phyloP scores from a whole-genome alignment of 2,113 vertebrate genomes.

The Hyperoodon ampullatus region DNA sequence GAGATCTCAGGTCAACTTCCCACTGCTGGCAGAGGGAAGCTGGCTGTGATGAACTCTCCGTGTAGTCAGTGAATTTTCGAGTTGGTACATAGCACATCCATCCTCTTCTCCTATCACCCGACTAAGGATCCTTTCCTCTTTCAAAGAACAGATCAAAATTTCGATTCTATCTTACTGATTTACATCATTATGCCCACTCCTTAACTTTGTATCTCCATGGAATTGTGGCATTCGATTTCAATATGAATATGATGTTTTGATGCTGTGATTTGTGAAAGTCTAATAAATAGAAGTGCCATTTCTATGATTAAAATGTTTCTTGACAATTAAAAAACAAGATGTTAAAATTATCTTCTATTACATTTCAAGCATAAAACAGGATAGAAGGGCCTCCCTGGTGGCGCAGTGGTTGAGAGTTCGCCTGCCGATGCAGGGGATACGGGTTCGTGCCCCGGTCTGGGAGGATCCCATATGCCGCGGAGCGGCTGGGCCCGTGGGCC shows the following conservation, averaged over 20 bases:
- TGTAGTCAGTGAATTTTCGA: background rate
- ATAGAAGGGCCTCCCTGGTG: no score
- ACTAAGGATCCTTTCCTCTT: background rate
- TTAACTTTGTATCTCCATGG: background rate
- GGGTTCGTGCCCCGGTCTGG: no score
- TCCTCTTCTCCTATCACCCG: background rate
- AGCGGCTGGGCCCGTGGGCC: no score
- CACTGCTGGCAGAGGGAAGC: background rate
- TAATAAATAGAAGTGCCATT: background rate
- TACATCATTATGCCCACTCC: background rate
- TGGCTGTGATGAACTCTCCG: background rate
- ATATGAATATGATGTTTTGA: background rate
- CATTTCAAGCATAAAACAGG: background rate
- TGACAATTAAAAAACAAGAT: background rate
- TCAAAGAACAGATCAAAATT: background rate
- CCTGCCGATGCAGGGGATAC: no score
- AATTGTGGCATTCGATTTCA: background rate
- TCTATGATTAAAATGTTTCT: background rate
- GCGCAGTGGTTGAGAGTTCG: no score
- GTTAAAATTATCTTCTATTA: background rate
- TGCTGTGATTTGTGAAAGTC: background rate
- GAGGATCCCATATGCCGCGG: no score
- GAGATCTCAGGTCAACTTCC: fast-evolving
- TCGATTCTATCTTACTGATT: background rate
- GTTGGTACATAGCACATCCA: no score